Evolutionary conservation across 2,113 vertebrate species (phyloP), one percentile per base, ranked within the genome.

Genomic region (Puma concolor): DNA sequence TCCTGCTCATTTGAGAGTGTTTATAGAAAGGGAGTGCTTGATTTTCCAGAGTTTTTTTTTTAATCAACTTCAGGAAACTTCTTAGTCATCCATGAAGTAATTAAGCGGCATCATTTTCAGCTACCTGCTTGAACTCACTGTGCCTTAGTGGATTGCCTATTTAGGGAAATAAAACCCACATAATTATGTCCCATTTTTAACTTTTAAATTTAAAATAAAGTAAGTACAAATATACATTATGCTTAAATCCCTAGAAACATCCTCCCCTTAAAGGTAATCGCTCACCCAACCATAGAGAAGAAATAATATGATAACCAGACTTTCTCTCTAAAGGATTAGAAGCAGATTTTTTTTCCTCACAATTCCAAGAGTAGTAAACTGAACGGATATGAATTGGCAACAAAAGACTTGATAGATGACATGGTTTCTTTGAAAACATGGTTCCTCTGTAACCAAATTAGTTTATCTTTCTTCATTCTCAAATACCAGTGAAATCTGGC

Each of bases 131-230:
- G 9, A 83, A 97, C 23, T 71, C n/a, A 71, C 3, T 88, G 9
- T 33, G 66, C n/a, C 90, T 38, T 44, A 29, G 11, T 44, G 25
- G 5, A 67, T 31, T 94, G 14, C 54, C 69, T 90, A 23, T 87
- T 84, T 50, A 64, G 7, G 27, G 31, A 2, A 97, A 66, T 44
- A 85, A 92, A 94, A 77, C 7, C 17, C 44, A 60, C 9, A 44
- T 25, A 76, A 92, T 54, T 69, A 12, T 50, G 21, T 23, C 17
- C 10, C 60, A 57, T 67, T 88, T 94, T 93, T 71, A 90, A 94
- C 14, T 94, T 95, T 95, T 67, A 19, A 92, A 84, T 93, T 88
- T 72, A 87, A 96, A 94, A 92, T 81, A 81, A 85, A 95, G 54
- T 76, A 77, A 97, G 54, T 2, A 5, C 25, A 90, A 90, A 88